Percentiles rank a stretch among this genome's conserved stretches.
Conservation (phyloP, 2,797 vertebrate genomes). For the Borostomias antarcticus region DNA sequence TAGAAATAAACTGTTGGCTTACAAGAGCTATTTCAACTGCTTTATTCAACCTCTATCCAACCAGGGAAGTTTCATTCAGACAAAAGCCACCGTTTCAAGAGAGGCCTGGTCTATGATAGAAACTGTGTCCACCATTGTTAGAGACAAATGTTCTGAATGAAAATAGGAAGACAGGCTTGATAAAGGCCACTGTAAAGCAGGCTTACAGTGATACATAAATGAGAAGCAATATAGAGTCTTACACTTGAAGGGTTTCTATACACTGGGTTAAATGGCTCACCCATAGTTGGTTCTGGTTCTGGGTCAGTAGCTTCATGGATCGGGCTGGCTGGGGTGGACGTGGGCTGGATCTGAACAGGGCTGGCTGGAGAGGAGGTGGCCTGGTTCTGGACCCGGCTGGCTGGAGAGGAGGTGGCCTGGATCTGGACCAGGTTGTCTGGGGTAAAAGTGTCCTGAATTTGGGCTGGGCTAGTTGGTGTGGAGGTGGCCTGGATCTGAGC, state of each 20-base stretch:
- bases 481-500: neutral
- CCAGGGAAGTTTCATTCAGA: too few relatives aligned
- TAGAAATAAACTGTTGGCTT: too few relatives aligned
- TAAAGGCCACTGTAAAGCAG: neutral
- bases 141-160: too few relatives aligned
- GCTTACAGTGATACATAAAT: neutral
- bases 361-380: neutral
- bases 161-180: too few relatives aligned
- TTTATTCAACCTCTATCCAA: too few relatives aligned
- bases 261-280: neutral
- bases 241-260: neutral
- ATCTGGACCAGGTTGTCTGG: neutral
- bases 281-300: constrained; percentile 6
- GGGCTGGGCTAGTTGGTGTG: neutral
- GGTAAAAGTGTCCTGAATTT: neutral
- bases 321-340: neutral
- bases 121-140: too few relatives aligned
- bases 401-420: neutral
- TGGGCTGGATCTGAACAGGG: neutral
- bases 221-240: neutral
- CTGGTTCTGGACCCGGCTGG: neutral
- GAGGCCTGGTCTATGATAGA: too few relatives aligned
- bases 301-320: constrained; percentile 1
- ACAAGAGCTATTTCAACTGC: too few relatives aligned
- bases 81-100: too few relatives aligned